Percentiles rank a stretch among this genome's conserved stretches.
phyloP scores from a whole-genome alignment of 2,113 vertebrate genomes.

The Nicator chloris region DNA sequence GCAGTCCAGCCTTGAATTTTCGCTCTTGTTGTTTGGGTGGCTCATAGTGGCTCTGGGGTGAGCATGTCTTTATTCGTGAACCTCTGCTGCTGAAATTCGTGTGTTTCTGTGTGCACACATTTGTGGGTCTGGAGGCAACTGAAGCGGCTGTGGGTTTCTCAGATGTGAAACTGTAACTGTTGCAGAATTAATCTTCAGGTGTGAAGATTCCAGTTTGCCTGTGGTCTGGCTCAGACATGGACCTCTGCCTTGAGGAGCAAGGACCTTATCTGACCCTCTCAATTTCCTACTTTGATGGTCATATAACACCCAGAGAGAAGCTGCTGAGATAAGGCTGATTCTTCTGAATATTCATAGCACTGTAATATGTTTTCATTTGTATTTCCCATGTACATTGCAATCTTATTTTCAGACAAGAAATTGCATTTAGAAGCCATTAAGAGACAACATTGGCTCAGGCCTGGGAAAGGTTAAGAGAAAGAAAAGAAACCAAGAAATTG shows the following conservation, averaged over 20 bases:
- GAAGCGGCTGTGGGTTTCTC: background rate
- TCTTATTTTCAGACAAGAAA: conserved; percentile 7
- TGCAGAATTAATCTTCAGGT: background rate
- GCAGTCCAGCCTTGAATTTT: background rate
- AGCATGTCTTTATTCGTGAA: fast-evolving
- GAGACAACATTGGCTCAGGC: background rate
- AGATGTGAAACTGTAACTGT: background rate
- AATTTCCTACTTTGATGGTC: background rate
- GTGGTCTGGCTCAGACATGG: background rate
- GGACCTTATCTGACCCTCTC: background rate
- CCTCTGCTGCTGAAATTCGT: background rate
- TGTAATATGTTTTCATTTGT: background rate
- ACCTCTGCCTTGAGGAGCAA: background rate
- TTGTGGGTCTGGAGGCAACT: background rate
- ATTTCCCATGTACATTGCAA: background rate
- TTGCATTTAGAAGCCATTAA: background rate
- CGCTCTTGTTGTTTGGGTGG: background rate
- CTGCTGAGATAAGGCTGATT: background rate
- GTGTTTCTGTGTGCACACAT: background rate
- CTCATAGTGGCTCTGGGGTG: background rate
- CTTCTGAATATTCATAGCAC: background rate
- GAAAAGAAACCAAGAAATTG: background rate
- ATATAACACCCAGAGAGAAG: background rate
- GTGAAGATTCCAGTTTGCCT: background rate
- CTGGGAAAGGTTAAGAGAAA: background rate